These are phyloP conservation scores for Whitmania pigra DNA, from an alignment of 1,140 invertebrate genomes.

Conservation along the genomic window DNA sequence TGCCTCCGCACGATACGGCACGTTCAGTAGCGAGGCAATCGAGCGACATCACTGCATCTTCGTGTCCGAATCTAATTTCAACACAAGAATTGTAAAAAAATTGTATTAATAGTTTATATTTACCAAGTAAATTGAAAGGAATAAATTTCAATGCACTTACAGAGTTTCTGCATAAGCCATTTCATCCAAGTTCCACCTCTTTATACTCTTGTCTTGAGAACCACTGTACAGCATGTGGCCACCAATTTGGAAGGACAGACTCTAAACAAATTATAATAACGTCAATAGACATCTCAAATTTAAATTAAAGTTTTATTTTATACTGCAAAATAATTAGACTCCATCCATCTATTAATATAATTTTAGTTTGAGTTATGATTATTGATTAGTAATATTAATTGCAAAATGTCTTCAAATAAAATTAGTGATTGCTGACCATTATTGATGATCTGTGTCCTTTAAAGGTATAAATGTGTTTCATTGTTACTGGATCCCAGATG, in stretches of 20 bases:
- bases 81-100: too few relatives aligned
- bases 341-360: too few relatives aligned
- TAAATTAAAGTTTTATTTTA: slow-evolving; percentile 17
- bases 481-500: slow-evolving; percentile 65
- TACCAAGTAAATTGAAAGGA: too few relatives aligned
- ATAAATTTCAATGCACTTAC: slow-evolving; percentile 44
- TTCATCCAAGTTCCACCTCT: slow-evolving; percentile 84
- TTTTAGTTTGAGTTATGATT: background rate
- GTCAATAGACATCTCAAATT: slow-evolving; percentile 2
- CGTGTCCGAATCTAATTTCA: slow-evolving; percentile 65
- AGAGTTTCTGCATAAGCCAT: slow-evolving; percentile 89
- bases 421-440: slow-evolving; percentile 35
- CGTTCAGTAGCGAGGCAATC: slow-evolving; percentile 65
- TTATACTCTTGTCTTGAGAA: slow-evolving; percentile 66
- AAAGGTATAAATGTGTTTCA: slow-evolving; percentile 67
- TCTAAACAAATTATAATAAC: slow-evolving; percentile 49
- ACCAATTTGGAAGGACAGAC: slow-evolving; percentile 69
- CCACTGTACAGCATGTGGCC: slow-evolving; percentile 76
- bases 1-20: slow-evolving; percentile 73
- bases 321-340: background rate
- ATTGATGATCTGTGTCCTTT: slow-evolving; percentile 44
- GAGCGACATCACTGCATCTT: slow-evolving; percentile 68
- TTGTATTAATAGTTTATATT: too few relatives aligned
- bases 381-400: slow-evolving; percentile 16
- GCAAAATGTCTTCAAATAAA: background rate